Evolutionary conservation across 1,140 invertebrate species (phyloP).

Genomic region (Pachyrhynchus sulphureomaculatus): DNA sequence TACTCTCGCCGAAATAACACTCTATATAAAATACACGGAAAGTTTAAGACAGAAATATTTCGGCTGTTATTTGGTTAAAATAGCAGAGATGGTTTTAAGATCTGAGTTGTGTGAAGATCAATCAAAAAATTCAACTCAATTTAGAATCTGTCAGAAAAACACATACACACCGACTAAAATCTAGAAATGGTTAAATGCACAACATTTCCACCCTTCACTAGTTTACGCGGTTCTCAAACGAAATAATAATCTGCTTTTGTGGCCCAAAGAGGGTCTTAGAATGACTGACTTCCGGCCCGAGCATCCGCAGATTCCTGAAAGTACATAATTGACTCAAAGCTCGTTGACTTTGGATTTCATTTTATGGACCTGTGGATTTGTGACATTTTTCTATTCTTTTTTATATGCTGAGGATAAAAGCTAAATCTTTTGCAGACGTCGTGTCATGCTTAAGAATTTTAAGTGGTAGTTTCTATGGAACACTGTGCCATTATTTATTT

Average conservation of each 20-base stretch:
- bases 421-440: not conserved
- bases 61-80: no score
- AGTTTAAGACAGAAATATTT: no score
- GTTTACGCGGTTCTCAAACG: slow-evolving; percentile 4
- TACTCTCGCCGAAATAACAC: no score
- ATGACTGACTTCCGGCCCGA: slow-evolving; percentile 40
- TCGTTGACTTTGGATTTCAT: slow-evolving; percentile 9
- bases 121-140: no score
- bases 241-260: slow-evolving; percentile 30
- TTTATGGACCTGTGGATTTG: slow-evolving; percentile 29
- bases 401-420: not conserved
- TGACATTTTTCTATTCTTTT: slow-evolving; percentile 2
- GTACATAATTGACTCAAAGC: slow-evolving; percentile 38
- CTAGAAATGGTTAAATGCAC: no score
- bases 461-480: no score
- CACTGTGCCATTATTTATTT: no score
- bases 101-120: no score
- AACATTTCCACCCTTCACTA: slow-evolving; percentile 1
- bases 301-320: slow-evolving; percentile 43
- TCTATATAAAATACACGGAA: no score
- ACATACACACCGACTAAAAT: no score
- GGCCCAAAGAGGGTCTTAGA: slow-evolving; percentile 37
- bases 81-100: no score
- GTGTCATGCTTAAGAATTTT: not conserved
- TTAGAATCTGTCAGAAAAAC: no score